These are phyloP conservation scores for Cliona cf. orientalis DNA, from an alignment of 37 sponge, comb jelly and placozoan genomes.

Conservation along the genomic window DNA sequence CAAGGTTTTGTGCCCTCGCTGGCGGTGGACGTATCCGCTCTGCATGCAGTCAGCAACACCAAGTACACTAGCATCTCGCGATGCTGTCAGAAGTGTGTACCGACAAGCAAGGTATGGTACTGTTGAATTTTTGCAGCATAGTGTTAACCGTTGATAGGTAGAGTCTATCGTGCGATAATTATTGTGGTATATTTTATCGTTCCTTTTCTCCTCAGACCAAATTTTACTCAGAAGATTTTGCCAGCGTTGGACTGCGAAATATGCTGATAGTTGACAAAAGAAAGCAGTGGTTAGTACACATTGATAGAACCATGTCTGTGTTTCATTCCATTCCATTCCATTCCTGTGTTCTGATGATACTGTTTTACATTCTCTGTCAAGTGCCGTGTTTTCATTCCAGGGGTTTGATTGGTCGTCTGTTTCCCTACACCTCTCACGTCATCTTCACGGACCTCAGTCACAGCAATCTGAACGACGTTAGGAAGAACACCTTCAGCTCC, in stretches of 20 bases:
- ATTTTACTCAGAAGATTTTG: background rate
- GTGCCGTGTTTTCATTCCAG: background rate
- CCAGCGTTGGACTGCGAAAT: slow-evolving; percentile 13
- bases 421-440: slow-evolving; percentile 11
- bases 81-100: slow-evolving; percentile 62
- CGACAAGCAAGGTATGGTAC: slow-evolving; percentile 56
- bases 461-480: slow-evolving; percentile 14
- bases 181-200: too few relatives aligned
- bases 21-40: slow-evolving; percentile 18
- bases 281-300: slow-evolving; percentile 14
- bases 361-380: background rate
- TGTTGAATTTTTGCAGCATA: background rate
- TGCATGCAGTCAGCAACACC: slow-evolving; percentile 10
- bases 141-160: background rate
- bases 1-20: slow-evolving; percentile 65
- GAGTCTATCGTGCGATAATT: too few relatives aligned
- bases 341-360: background rate
- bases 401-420: slow-evolving; percentile 1
- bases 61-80: slow-evolving; percentile 30
- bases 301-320: background rate
- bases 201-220: slow-evolving; percentile 11
- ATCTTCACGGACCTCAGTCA: background rate
- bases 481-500: slow-evolving; percentile 8
- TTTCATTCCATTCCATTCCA: background rate
- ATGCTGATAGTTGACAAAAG: slow-evolving; percentile 25